Percentiles rank a stretch among this genome's conserved stretches.
phyloP scores from a whole-genome alignment of 2,888 invertebrate genomes.

The Caradrina clavipalpis region DNA sequence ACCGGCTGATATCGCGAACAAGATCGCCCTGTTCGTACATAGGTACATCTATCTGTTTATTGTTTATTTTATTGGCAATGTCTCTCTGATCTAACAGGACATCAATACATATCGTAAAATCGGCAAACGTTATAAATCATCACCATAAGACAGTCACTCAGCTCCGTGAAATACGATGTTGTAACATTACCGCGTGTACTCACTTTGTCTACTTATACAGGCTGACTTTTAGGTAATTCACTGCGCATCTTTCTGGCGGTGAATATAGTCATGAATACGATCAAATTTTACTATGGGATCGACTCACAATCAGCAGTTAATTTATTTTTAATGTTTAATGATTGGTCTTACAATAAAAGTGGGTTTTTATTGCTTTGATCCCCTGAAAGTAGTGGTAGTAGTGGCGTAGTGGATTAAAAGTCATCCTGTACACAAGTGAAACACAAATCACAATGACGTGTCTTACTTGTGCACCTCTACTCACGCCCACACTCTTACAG shows the following conservation, averaged over 20 bases:
- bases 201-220: background rate
- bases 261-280: background rate
- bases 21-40: slow-evolving; percentile 69
- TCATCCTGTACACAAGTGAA: background rate
- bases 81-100: slow-evolving; percentile 72
- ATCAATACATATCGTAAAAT: slow-evolving; percentile 78
- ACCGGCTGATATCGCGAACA: slow-evolving; percentile 66
- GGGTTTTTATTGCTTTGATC: background rate
- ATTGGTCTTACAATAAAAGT: background rate
- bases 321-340: background rate
- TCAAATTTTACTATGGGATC: background rate
- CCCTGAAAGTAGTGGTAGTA: background rate
- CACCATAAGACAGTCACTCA: slow-evolving; percentile 67
- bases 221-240: background rate
- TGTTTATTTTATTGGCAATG: slow-evolving; percentile 76
- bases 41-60: slow-evolving; percentile 71
- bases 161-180: slow-evolving; percentile 68
- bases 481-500: background rate
- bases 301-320: background rate
- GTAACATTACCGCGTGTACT: slow-evolving; percentile 29
- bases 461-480: background rate
- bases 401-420: background rate
- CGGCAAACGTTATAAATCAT: slow-evolving; percentile 72
- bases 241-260: background rate
- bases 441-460: background rate